A percentile compares a stretch with the other conserved stretches of the same genome.
phyloP scores from a whole-genome alignment of 2,113 vertebrate species.

The Oreochromis aureus region DNA sequence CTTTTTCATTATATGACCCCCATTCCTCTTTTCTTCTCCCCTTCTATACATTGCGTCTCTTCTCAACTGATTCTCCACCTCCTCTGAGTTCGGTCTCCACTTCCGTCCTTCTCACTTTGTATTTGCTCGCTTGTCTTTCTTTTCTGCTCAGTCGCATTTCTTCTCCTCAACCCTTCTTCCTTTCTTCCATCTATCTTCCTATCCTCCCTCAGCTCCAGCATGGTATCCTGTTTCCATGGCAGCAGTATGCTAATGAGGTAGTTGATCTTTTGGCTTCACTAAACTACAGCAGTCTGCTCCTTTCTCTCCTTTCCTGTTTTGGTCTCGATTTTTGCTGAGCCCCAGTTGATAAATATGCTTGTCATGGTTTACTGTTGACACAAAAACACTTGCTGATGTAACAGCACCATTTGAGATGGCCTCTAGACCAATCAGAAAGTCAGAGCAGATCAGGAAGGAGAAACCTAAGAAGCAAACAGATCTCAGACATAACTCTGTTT shows the following conservation, averaged over 20 bases:
- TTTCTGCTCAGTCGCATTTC: background rate
- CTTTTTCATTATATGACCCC: background rate
- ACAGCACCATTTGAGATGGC: background rate
- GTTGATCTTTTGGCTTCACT: constrained; percentile 44
- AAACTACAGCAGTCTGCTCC: constrained; percentile 30
- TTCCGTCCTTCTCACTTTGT: background rate
- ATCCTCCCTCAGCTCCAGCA: background rate
- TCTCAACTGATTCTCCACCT: background rate
- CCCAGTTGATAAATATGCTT: background rate
- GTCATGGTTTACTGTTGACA: background rate
- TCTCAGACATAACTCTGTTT: background rate
- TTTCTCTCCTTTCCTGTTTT: background rate
- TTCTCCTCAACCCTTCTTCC: background rate
- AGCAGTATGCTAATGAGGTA: constrained; percentile 67
- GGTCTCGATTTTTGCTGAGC: background rate
- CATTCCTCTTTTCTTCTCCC: background rate
- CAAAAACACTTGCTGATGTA: background rate
- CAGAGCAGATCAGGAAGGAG: background rate
- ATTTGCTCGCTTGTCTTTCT: background rate
- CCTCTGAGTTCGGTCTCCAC: background rate
- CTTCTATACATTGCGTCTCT: background rate
- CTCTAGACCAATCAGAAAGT: background rate
- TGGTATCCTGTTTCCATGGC: constrained; percentile 68
- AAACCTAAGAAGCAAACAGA: background rate
- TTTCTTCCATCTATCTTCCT: background rate